Percentiles rank a stretch among this genome's conserved stretches.
Evolutionary conservation across 2,888 invertebrate genomes (phyloP).

Genomic region (Drosophila mettleri): DNA sequence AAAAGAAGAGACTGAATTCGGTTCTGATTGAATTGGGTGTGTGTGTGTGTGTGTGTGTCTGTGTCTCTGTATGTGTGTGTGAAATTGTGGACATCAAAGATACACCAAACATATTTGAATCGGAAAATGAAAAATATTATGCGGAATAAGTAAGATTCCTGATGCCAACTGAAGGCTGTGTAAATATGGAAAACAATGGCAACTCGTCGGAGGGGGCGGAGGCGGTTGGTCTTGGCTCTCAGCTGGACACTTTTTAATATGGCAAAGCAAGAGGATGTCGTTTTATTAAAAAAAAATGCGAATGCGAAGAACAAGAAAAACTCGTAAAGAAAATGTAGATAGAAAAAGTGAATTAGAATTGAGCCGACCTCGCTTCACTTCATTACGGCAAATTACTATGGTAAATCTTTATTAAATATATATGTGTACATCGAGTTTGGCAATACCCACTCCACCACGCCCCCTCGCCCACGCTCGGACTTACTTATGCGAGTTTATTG

Average conservation of each 20-base stretch:
- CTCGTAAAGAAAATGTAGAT: not conserved
- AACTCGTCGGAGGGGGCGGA: too few species aligned
- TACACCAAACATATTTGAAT: constrained; percentile 41
- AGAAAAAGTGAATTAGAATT: constrained; percentile 15
- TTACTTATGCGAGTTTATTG: constrained; percentile 26
- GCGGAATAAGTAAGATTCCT: constrained; percentile 1
- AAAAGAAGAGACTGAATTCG: not conserved
- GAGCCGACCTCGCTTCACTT: constrained; percentile 24
- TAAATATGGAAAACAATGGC: constrained; percentile 26
- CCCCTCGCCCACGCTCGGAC: not conserved
- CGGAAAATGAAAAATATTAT: constrained; percentile 5
- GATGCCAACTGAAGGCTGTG: constrained; percentile 12
- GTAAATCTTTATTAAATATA: constrained; percentile 34
- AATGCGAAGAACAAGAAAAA: not conserved
- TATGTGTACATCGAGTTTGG: not conserved
- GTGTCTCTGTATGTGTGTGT: not conserved
- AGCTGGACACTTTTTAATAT: constrained; percentile 68
- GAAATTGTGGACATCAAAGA: constrained; percentile 42
- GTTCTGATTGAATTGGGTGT: too few species aligned
- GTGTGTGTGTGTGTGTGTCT: not conserved
- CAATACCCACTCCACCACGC: too few species aligned
- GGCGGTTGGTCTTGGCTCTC: constrained; percentile 14
- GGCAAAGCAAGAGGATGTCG: constrained; percentile 31
- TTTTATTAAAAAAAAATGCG: constrained; percentile 49
- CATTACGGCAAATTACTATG: constrained; percentile 48